Base-by-base conservation (phyloP, 2,113 vertebrate genomes). In the Tragelaphus scriptus region DNA sequence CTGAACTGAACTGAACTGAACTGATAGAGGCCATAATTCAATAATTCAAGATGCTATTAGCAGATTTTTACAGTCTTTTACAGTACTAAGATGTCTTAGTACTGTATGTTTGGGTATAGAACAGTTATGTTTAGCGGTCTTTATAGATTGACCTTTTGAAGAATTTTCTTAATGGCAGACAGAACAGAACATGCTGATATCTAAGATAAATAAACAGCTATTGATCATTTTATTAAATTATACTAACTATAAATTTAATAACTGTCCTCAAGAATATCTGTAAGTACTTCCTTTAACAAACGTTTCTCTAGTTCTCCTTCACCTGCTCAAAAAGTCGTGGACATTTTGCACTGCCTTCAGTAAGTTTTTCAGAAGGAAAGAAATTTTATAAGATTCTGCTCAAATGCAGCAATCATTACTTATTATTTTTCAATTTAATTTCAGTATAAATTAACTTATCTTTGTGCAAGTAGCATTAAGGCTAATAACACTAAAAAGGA, bases 401-500 rank as follows among this genome's bases (percentile, higher is more conserved):
- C 87, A 97, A 95, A 89, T 96, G 77, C 11, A 97, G 81, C 94
- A 97, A 94, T 92, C 97, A 93, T 85, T 98, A 96, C 92, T 94
- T 90, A 88, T 94, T 98, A 97, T 94, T 98, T 98, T 98, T 98
- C 95, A 96, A 97, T 98, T 98, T 97, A 95, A 98, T 99, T 98
- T 98, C 97, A 81, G 75, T 97, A 97, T 97, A 98, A 98, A 98
- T 98, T 98, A 98, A 98, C 89, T 98, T 98, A 98, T 98, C 97
- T 98, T 93, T 81, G 93, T 98, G 96, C 55, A 98, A 97, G 85
- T 96, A 90, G 55, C 80, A 98, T 98, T 98, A 98, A 98, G 98
- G 93, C 96, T 98, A 99, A 98, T 98, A 99, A 98, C 98, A 92
- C 97, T 98, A 98, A 98, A 98, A 98, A 96, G 85, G 98, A 98